Percentiles rank a stretch among this genome's conserved stretches.
phyloP scores from a whole-genome alignment of 2,797 vertebrate species.

The Lycodopsis pacificus region DNA sequence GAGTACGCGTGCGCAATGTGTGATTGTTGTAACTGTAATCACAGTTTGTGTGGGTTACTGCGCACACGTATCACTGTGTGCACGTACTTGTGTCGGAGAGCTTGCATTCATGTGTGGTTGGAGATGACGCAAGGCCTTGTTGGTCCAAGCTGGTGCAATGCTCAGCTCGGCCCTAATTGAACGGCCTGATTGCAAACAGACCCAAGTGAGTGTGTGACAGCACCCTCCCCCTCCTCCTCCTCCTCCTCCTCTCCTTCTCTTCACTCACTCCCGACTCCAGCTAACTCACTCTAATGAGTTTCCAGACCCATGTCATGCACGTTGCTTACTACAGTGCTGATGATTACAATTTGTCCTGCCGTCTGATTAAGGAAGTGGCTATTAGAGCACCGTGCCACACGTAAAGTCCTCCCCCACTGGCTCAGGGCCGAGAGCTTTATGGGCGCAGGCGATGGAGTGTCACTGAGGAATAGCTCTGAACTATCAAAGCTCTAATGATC shows the following conservation, averaged over 20 bases:
- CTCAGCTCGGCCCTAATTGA: constrained; percentile 51
- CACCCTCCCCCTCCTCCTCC: constrained; percentile 18
- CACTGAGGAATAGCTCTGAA: constrained; percentile 71
- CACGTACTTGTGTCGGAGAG: constrained; percentile 13
- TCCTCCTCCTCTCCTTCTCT: neutral
- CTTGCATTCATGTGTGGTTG: constrained; percentile 38
- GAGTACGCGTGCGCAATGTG: constrained; percentile 36
- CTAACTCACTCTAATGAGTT: constrained; percentile 62
- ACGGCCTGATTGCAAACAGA: constrained; percentile 77
- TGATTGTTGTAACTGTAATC: constrained; percentile 49
- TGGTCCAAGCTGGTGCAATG: constrained; percentile 30
- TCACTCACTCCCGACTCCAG: constrained; percentile 9
- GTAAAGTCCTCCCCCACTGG: constrained; percentile 68
- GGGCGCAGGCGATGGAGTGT: constrained; percentile 72
- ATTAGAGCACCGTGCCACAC: constrained; percentile 57
- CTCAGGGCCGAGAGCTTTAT: constrained; percentile 67
- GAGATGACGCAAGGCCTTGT: constrained; percentile 51
- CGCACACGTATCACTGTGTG: constrained; percentile 13
- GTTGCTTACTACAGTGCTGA: constrained; percentile 66
- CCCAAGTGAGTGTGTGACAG: constrained; percentile 69
- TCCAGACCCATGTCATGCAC: constrained; percentile 57
- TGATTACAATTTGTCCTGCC: constrained; percentile 77
- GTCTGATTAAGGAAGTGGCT: constrained; percentile 74
- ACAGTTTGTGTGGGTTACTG: constrained; percentile 55
- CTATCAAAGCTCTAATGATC: constrained; percentile 77